A percentile compares a stretch with the other conserved stretches of the same genome.
phyloP scores from a whole-genome alignment of 2,113 vertebrate species.

The Boulengeromyrus knoepffleri region DNA sequence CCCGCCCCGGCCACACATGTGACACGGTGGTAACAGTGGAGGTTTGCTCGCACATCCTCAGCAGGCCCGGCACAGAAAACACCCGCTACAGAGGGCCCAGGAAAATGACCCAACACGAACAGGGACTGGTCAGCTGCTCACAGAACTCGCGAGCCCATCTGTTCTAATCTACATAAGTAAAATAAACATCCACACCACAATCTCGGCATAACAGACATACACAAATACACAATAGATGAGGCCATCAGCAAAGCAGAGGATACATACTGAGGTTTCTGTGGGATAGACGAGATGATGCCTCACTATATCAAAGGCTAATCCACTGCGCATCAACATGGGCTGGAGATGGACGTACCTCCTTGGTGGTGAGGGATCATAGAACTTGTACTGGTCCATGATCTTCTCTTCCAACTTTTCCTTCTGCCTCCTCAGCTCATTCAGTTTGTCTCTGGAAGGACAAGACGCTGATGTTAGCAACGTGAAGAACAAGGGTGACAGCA shows the following conservation, averaged over 20 bases:
- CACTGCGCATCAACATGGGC: neutral
- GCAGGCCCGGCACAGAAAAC: neutral
- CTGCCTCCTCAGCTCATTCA: conserved; percentile 92
- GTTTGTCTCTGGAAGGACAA: conserved; percentile 73
- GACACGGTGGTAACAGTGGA: neutral
- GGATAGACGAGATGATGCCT: neutral
- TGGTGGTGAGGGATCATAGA: conserved; percentile 94
- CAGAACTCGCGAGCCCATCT: neutral
- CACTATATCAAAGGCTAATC: neutral
- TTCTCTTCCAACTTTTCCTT: conserved; percentile 98
- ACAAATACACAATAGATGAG: neutral
- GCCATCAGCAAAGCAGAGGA: no score
- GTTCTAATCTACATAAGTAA: neutral
- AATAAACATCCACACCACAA: neutral
- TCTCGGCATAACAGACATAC: neutral
- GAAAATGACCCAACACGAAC: conserved; percentile 16
- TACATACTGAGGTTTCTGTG: neutral
- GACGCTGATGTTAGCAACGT: neutral
- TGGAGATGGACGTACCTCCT: conserved; percentile 67
- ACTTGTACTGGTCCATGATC: conserved; percentile 99
- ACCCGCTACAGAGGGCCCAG: conserved; percentile 18
- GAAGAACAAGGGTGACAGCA: neutral
- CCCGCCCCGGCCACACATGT: neutral
- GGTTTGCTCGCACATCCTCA: neutral
- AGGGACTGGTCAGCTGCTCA: neutral